phyloP scores from a whole-genome alignment of 2,888 invertebrate species.

The Neoaliturus tenellus region DNA sequence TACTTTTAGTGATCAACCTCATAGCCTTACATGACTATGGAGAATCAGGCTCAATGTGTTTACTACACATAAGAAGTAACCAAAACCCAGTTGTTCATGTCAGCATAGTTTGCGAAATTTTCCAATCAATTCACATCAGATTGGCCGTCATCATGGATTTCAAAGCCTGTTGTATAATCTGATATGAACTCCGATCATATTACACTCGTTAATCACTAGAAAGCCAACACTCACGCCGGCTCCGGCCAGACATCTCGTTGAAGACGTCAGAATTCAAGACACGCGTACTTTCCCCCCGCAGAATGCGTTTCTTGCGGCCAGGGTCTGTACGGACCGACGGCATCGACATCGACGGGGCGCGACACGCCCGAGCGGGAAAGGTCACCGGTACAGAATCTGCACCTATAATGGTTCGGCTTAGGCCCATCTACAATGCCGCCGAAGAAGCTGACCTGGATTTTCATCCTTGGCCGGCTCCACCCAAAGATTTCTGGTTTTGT shows the following conservation, averaged over 20 bases:
- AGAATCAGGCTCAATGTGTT: too few relatives aligned
- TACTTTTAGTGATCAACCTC: too few relatives aligned
- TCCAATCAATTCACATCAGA: too few relatives aligned
- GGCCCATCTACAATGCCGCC: constrained; percentile 10
- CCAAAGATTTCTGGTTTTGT: background rate
- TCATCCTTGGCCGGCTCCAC: background rate
- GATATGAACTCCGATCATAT: background rate
- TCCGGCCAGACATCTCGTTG: background rate
- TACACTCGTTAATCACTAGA: background rate
- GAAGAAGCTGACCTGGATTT: background rate
- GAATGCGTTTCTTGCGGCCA: background rate
- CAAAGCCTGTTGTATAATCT: background rate
- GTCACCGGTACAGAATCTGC: background rate
- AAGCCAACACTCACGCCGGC: background rate
- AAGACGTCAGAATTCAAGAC: constrained; percentile 13
- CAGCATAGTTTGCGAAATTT: too few relatives aligned
- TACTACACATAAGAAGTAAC: too few relatives aligned
- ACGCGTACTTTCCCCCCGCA: background rate
- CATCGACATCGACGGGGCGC: too few relatives aligned
- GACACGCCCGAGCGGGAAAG: constrained; percentile 17
- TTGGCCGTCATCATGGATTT: too few relatives aligned
- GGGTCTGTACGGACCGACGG: too few relatives aligned
- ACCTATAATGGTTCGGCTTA: background rate
- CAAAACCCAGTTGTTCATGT: too few relatives aligned
- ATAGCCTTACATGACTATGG: too few relatives aligned